phyloP scores from a whole-genome alignment of 2,797 vertebrate genomes.

The Pseudochirops cupreus region DNA sequence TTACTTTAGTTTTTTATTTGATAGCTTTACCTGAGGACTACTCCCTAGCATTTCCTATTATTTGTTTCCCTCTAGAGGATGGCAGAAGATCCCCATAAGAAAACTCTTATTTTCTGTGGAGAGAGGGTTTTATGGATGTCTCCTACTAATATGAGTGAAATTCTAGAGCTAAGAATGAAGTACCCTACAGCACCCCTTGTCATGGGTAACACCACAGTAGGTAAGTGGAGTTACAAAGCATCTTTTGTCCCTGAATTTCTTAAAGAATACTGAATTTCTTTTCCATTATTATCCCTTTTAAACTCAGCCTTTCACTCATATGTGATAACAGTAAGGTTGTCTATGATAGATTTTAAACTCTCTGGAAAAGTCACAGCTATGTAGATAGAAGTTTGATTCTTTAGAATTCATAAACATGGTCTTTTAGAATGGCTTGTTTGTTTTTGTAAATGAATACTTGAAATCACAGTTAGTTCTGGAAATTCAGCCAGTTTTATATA shows the following conservation, averaged over 20 bases:
- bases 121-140: slow-evolving; percentile 90
- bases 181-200: slow-evolving; percentile 91
- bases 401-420: background rate
- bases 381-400: background rate
- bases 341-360: background rate
- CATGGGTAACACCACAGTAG: slow-evolving; percentile 92
- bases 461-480: background rate
- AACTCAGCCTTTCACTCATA: background rate
- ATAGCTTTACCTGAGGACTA: background rate
- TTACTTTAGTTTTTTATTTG: background rate
- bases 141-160: slow-evolving; percentile 88
- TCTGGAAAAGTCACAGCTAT: background rate
- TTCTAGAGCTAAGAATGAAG: slow-evolving; percentile 88
- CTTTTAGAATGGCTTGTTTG: slow-evolving; percentile 5
- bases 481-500: background rate
- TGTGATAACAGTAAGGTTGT: background rate
- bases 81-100: slow-evolving; percentile 82
- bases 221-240: slow-evolving; percentile 77
- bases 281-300: background rate
- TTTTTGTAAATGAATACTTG: slow-evolving; percentile 12
- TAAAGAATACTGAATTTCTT: background rate
- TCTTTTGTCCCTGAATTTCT: background rate
- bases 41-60: background rate
- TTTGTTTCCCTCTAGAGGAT: slow-evolving; percentile 84
- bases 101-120: slow-evolving; percentile 86